Percentiles rank a stretch among this genome's conserved stretches.
phyloP scores from a whole-genome alignment of 2,888 invertebrate species.

The Mantis religiosa region DNA sequence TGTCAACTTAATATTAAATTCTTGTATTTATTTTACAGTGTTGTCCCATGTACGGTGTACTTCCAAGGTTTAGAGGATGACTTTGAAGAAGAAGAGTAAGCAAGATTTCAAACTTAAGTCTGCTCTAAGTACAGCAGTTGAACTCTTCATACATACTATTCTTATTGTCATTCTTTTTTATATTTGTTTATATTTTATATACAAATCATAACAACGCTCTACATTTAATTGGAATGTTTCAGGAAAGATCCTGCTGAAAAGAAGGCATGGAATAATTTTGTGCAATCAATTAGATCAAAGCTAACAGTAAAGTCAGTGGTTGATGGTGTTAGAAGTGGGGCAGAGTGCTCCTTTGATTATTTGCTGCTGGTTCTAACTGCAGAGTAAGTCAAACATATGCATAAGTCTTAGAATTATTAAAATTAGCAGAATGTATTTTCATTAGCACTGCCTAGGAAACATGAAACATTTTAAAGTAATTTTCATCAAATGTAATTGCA shows the following conservation, averaged over 20 bases:
- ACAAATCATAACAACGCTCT: neutral
- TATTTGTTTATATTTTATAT: neutral
- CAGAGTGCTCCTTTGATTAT: conserved; percentile 77
- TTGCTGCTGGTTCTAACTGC: conserved; percentile 74
- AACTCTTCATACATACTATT: neutral
- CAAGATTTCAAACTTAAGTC: neutral
- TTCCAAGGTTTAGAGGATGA: conserved; percentile 44
- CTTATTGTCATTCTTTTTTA: neutral
- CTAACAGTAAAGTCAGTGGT: conserved; percentile 81
- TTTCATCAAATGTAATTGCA: too few species aligned
- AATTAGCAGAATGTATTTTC: neutral
- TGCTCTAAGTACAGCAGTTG: too few species aligned
- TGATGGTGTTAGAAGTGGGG: conserved; percentile 70
- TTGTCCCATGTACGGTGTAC: conserved; percentile 59
- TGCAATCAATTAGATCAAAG: conserved; percentile 73
- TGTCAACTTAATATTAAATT: neutral
- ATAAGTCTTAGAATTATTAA: too few species aligned
- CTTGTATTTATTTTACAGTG: conserved; percentile 43
- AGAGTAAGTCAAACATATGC: conserved; percentile 56
- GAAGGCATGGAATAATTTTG: conserved; percentile 65
- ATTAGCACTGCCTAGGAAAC: neutral
- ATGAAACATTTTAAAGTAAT: too few species aligned
- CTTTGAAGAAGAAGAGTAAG: conserved; percentile 21
- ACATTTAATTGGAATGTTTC: neutral
- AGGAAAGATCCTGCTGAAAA: conserved; percentile 42